phyloP scores from a whole-genome alignment of 2,113 vertebrate species.

The Cyanoliseus patagonus region DNA sequence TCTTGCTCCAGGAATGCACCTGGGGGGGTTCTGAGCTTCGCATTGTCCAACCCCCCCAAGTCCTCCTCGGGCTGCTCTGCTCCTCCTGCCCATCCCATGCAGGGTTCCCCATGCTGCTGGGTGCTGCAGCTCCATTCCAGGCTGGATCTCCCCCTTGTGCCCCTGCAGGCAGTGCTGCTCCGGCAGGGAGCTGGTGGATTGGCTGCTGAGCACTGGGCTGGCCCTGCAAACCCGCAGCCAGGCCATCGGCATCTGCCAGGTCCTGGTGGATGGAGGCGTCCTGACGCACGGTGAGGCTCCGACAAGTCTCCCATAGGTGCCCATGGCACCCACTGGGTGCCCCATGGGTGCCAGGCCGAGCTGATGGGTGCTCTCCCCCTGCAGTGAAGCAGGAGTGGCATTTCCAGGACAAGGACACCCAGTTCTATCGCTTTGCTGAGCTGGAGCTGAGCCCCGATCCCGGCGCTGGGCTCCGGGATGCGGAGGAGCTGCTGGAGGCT shows the following conservation, averaged over 20 bases:
- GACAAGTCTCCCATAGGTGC: background rate
- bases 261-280: conserved; percentile 89
- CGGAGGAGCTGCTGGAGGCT: conserved; percentile 88
- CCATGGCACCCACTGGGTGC: background rate
- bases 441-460: conserved; percentile 72
- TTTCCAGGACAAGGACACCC: conserved; percentile 91
- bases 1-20: background rate
- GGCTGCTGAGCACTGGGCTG: conserved; percentile 80
- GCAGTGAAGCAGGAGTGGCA: conserved; percentile 91
- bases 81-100: background rate
- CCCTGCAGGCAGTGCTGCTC: conserved; percentile 86
- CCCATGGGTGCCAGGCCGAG: accelerated
- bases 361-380: background rate
- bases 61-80: background rate
- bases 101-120: background rate
- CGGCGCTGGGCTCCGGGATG: background rate
- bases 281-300: conserved; percentile 83
- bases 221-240: conserved; percentile 84
- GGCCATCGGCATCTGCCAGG: conserved; percentile 90
- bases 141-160: accelerated
- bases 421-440: conserved; percentile 91
- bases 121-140: accelerated
- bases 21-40: background rate
- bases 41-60: background rate
- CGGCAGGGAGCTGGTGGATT: conserved; percentile 90